phyloP scores from a whole-genome alignment of 2,888 invertebrate species.

The Drepanosiphum platanoidis region DNA sequence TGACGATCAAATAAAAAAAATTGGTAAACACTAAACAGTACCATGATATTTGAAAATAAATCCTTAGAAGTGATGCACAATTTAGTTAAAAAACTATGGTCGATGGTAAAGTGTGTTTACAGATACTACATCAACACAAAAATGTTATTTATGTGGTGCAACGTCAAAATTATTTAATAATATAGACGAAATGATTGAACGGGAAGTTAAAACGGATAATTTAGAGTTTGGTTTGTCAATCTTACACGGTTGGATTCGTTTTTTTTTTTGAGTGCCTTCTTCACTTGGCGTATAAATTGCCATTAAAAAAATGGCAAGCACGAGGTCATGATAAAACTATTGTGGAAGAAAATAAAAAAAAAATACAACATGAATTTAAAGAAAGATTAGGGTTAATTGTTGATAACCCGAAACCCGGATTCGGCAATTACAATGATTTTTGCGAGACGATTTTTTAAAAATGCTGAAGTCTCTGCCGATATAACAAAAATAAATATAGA shows the following conservation, averaged over 20 bases:
- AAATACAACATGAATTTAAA: conserved; percentile 6
- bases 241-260: conserved; percentile 36
- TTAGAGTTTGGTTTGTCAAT: conserved; percentile 23
- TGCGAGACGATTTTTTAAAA: conserved; percentile 22
- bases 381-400: conserved; percentile 4
- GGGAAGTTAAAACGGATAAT: conserved; percentile 16
- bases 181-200: conserved; percentile 17
- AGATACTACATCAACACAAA: conserved; percentile 42
- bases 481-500: not conserved
- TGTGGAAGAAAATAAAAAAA: not conserved
- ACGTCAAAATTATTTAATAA: conserved; percentile 29
- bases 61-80: not conserved
- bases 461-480: not conserved
- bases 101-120: conserved; percentile 61
- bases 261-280: conserved; percentile 22
- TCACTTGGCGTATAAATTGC: conserved; percentile 22
- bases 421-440: conserved; percentile 17
- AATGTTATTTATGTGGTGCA: not conserved
- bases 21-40: not conserved
- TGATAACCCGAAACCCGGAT: not conserved
- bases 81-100: conserved; percentile 56
- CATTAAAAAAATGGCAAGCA: conserved; percentile 46
- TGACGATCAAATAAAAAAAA: conserved; percentile 49
- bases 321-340: conserved; percentile 1
- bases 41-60: not conserved